Conservation (phyloP, 2,888 invertebrate genomes). For the Apodemia mormo region DNA sequence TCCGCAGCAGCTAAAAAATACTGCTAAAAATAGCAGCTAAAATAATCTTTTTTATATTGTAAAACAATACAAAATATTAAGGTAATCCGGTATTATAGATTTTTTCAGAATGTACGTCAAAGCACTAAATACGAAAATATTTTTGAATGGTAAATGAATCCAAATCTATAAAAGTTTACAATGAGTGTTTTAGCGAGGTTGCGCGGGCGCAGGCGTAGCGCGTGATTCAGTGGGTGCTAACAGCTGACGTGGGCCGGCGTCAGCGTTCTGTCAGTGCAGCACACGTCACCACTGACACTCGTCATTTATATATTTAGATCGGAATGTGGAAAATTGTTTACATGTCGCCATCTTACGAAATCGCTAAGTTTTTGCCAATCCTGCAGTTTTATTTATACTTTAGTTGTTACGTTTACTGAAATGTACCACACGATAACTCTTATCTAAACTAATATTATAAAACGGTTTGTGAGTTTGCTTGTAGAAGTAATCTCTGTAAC, state of each 20-base stretch:
- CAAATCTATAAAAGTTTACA: conserved; percentile 21
- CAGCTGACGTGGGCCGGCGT: conserved; percentile 54
- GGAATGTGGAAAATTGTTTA: conserved; percentile 65
- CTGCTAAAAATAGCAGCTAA: no score
- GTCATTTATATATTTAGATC: conserved; percentile 73
- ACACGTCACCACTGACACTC: conserved; percentile 52
- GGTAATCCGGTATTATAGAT: background rate
- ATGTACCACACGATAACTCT: background rate
- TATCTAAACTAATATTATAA: background rate
- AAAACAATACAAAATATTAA: no score
- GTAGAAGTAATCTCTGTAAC: no score
- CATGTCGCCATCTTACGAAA: conserved; percentile 42
- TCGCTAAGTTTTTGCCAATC: conserved; percentile 5
- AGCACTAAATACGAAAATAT: background rate
- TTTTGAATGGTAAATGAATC: conserved; percentile 20
- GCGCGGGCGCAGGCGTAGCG: conserved; percentile 38
- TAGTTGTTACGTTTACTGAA: background rate
- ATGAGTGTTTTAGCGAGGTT: conserved; percentile 16
- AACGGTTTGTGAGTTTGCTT: no score
- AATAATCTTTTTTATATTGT: no score
- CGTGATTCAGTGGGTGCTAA: conserved; percentile 63
- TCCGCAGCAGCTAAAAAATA: no score
- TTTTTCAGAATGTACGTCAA: background rate
- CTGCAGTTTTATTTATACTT: background rate
- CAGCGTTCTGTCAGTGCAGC: conserved; percentile 58